phyloP scores from a whole-genome alignment of 2,888 invertebrate genomes.

The Drosophila phalerata region DNA sequence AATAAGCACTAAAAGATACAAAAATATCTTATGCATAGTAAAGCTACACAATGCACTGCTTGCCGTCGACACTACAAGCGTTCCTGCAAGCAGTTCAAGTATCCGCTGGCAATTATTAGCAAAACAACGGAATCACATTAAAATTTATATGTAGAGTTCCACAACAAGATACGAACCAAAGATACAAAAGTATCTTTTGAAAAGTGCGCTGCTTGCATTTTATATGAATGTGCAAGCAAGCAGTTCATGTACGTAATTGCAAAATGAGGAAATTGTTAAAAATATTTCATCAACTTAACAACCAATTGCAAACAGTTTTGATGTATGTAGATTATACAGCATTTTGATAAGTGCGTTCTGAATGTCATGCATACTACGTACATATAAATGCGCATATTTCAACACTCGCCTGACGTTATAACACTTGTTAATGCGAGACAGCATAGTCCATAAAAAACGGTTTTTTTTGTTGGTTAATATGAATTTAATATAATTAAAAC shows the following conservation, averaged over 20 bases:
- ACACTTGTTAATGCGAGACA: constrained; percentile 20
- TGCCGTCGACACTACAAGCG: not conserved
- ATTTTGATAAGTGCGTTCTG: constrained; percentile 9
- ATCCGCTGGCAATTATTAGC: not conserved
- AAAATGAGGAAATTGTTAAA: constrained; percentile 9
- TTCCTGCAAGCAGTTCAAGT: not conserved
- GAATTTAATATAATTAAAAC: constrained; percentile 1
- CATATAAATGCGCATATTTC: constrained; percentile 3
- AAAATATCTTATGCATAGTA: not conserved
- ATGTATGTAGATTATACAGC: constrained; percentile 4
- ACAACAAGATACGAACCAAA: not conserved
- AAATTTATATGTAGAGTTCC: not conserved
- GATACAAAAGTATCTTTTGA: not conserved
- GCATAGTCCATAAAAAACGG: constrained; percentile 4
- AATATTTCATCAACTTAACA: constrained; percentile 9
- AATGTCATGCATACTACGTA: not conserved
- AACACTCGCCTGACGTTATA: constrained; percentile 6
- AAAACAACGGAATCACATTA: not conserved
- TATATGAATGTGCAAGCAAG: not conserved
- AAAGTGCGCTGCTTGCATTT: constrained; percentile 12
- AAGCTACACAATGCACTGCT: not conserved
- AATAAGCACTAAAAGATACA: not conserved
- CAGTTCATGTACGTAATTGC: not conserved
- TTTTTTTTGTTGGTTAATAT: not conserved
- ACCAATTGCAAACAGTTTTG: not conserved